Base-by-base conservation (phyloP, 2,797 vertebrate species). In the Denticeps clupeoides region DNA sequence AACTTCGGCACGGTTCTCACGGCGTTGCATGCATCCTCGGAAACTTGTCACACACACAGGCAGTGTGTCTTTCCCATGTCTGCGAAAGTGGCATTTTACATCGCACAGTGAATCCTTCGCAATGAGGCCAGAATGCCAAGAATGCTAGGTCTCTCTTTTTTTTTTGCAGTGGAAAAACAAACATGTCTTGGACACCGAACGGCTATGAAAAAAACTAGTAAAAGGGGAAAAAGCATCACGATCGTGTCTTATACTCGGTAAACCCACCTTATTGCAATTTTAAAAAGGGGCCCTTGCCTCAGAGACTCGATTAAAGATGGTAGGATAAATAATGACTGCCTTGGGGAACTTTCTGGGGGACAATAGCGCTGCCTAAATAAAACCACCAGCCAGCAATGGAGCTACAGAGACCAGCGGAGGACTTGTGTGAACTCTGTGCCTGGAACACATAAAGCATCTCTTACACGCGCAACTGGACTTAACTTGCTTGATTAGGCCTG, bases 111-210 rank as follows among this genome's bases (percentile, higher is more conserved):
- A 45, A 43, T 56, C 37, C 37, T 45, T 60, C 41, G 41, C 58
- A 65, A 54, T 45, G 47, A 50, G 45, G 37, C 5, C 33, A 28
- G 8, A 40, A 44, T 52, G 28, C 56, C 26, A 35, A 38, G 50
- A 69, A 69, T 31, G 59, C 42, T 1, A 35, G 66, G 41, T 54
- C 47, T 3, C 23, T 57, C n/a, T n/a, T n/a, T n/a, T n/a, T 55
- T 60, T 53, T 51, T 29, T 48, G 18, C 28, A 37, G 29, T 42
- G 47, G 41, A 42, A 41, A 57, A 57, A 59, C 42, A 49, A 59
- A 55, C 52, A 48, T 38, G 44, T 27, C 9, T 8, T 12, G 27
- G 5, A 43, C 10, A 38, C 37, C 22, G 16, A 16, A 22, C 45
- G 48, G 41, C 13, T 24, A 28, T 45, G 47, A 51, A 56, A 15